phyloP scores from a whole-genome alignment of 2,888 invertebrate genomes.

The Helobdella robusta region DNA sequence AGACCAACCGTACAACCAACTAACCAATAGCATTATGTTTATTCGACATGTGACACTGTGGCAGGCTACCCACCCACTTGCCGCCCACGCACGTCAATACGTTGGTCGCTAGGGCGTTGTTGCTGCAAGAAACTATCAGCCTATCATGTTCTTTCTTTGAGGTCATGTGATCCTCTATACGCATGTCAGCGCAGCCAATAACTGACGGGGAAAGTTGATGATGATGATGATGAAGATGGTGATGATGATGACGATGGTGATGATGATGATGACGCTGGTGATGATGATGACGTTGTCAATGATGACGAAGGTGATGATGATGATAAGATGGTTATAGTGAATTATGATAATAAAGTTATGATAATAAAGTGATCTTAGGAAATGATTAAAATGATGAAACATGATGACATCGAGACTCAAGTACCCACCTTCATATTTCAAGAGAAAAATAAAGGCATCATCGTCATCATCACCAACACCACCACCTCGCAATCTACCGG shows the following conservation, averaged over 20 bases:
- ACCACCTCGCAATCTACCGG: too few relatives aligned
- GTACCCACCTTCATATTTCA: constrained; percentile 15
- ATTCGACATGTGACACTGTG: constrained; percentile 4
- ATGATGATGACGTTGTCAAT: constrained; percentile 13
- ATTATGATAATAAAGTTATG: not conserved
- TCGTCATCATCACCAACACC: not conserved
- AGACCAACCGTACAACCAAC: too few relatives aligned
- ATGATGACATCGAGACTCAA: too few relatives aligned
- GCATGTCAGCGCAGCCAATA: constrained; percentile 15
- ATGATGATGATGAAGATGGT: constrained; percentile 17
- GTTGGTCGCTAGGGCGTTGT: not conserved
- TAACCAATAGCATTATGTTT: constrained; percentile 11
- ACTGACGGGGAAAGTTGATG: too few relatives aligned
- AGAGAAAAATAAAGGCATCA: not conserved
- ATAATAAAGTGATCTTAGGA: too few relatives aligned
- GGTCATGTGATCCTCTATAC: not conserved
- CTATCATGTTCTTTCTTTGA: constrained; percentile 8
- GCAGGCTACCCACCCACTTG: constrained; percentile 10
- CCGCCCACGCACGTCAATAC: constrained; percentile 8
- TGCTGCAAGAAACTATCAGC: constrained; percentile 11
- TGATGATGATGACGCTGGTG: constrained; percentile 19
- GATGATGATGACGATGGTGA: constrained; percentile 19
- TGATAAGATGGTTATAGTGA: not conserved
- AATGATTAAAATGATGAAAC: too few relatives aligned
- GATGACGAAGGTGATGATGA: too few relatives aligned